These are phyloP conservation scores for Erpetoichthys calabaricus DNA, from an alignment of 2,797 vertebrate genomes.

Conservation along the genomic window DNA sequence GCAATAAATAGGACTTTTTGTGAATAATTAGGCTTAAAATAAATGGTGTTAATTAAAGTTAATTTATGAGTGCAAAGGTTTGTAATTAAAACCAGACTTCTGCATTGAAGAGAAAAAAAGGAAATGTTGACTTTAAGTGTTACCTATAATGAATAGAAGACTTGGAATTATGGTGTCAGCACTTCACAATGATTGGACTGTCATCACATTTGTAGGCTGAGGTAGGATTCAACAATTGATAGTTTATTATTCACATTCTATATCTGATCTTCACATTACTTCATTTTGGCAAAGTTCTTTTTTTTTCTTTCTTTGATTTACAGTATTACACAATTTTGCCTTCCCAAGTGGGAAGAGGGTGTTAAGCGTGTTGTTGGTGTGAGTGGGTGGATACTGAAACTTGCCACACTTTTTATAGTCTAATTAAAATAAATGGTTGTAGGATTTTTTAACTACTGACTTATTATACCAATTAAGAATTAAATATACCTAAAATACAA, in stretches of 20 bases:
- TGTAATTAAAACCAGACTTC: slow-evolving; percentile 2
- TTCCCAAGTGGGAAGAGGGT: too few species aligned
- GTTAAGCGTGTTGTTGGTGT: too few species aligned
- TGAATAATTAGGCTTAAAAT: slow-evolving; percentile 5
- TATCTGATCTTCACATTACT: background rate
- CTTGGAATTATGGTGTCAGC: background rate
- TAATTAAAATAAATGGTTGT: too few species aligned
- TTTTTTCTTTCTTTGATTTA: too few species aligned
- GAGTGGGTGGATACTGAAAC: too few species aligned
- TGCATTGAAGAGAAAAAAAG: background rate
- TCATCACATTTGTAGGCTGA: slow-evolving; percentile 4
- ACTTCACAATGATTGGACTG: slow-evolving; percentile 2
- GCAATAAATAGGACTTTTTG: background rate
- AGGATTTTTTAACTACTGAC: too few species aligned
- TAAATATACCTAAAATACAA: too few species aligned
- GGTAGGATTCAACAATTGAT: background rate
- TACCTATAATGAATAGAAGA: background rate
- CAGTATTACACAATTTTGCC: too few species aligned
- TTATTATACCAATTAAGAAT: too few species aligned
- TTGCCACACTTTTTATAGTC: too few species aligned
- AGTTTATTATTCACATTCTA: background rate
- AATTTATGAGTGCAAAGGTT: slow-evolving; percentile 1
- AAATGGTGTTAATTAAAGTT: slow-evolving; percentile 3
- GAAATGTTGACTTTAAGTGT: background rate
- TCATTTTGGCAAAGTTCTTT: too few species aligned